Base-by-base conservation (phyloP, 92 coral and sea anemone genomes). In the Zoanthus sansibaricus region DNA sequence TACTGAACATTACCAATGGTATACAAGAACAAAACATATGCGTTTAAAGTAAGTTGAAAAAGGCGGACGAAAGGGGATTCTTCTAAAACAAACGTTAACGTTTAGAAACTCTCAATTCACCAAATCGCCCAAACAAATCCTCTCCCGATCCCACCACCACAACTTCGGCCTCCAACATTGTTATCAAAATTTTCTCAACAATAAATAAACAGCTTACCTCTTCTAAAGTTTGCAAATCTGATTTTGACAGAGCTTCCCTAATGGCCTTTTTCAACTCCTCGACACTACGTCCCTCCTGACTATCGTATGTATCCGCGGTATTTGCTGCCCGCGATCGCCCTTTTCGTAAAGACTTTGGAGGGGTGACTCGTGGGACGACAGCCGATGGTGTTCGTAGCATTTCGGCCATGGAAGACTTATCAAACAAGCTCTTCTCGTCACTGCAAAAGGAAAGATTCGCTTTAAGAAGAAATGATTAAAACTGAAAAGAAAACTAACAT, bases 281-380 rank as follows among this genome's bases (percentile, higher is more conserved):
- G 7, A 92, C 99, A 56, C 97, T 88, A 42, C 99, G 94, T 30
- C 98, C 99, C 45, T 97, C 97, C 71, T 91, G 94, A 80, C 94
- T 92, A 66, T 91, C 89, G 31, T 93, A 89, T 54, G 95, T 93
- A 88, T 95, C 99, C 88, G 89, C 94, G 82, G 99, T 91, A 72
- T 92, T 92, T 20, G 93, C 89, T 11, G 95, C 94, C 70, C 98
- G 93, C 83, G 86, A 71, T 67, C 93, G 95, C 87, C 93, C 84
- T 89, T 93, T 95, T 25, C 98, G 95, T 21, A 98, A 94, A 80
- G 88, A 88, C 44, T 96, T 96, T 3, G 97, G 97, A 47, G 97
- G 91, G 47, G 94, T 95, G 9, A 78, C 15, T 58, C 91, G 93
- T 52, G 91, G 93, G 21, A 87, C 55, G n/a, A 92, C 88, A n/a